These are phyloP conservation scores for Chrosomus eos DNA, from an alignment of 2,797 vertebrate species.

Conservation along the genomic window DNA sequence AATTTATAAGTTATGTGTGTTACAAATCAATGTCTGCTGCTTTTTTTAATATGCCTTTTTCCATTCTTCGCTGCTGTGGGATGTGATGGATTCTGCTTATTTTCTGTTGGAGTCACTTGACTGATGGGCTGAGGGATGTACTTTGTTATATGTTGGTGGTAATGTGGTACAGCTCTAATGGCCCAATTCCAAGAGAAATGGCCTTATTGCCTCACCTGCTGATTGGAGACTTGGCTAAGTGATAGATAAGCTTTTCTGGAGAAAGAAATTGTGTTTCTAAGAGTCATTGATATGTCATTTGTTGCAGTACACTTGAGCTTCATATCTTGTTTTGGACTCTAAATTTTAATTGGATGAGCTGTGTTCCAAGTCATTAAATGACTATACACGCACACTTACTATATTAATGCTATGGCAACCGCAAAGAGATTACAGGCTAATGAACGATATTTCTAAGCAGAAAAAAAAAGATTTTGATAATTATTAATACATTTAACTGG, in stretches of 20 bases:
- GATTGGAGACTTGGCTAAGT: conserved; percentile 18
- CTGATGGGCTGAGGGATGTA: conserved; percentile 66
- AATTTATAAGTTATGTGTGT: conserved; percentile 65
- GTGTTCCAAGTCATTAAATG: not conserved
- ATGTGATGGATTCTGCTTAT: conserved; percentile 76
- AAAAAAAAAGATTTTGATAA: not conserved
- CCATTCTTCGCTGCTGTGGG: conserved; percentile 56
- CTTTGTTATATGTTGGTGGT: conserved; percentile 44
- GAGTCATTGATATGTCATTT: not conserved
- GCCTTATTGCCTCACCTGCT: conserved; percentile 26
- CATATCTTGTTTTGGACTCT: not conserved
- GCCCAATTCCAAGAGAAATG: conserved; percentile 35
- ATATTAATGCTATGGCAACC: not conserved
- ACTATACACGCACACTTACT: not conserved
- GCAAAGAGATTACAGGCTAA: not conserved
- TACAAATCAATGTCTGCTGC: conserved; percentile 62
- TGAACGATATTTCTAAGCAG: not conserved
- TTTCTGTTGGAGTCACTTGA: conserved; percentile 64
- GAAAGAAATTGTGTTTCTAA: not conserved
- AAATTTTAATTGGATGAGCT: not conserved
- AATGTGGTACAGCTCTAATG: conserved; percentile 44
- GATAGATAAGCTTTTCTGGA: conserved; percentile 12
- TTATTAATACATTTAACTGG: not conserved
- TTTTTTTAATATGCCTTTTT: conserved; percentile 67
- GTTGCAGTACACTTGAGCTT: not conserved